Evolutionary conservation across 2,113 vertebrate species (phyloP).

Genomic region (Mesoclemmys tuberculata): DNA sequence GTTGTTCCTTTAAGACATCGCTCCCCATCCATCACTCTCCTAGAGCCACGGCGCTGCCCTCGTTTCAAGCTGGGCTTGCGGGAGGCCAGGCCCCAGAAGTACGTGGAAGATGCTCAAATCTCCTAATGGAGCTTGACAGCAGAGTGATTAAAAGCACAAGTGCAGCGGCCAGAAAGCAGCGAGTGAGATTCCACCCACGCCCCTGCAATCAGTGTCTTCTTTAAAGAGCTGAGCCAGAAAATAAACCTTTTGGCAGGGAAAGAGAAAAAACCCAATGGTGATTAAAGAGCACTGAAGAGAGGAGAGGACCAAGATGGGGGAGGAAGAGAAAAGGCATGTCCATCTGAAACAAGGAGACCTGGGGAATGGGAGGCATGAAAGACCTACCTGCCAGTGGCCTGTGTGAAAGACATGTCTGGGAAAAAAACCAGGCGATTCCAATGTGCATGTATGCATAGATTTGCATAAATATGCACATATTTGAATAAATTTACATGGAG

Average conservation of each 20-base stretch:
- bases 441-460: neutral
- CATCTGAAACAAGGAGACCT: neutral
- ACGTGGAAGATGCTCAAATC: conserved; percentile 68
- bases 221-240: conserved; percentile 74
- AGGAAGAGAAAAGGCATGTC: too few relatives aligned
- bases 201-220: conserved; percentile 55
- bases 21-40: neutral
- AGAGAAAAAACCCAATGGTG: neutral
- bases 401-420: neutral
- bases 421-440: neutral
- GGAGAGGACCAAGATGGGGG: neutral
- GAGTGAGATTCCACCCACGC: conserved; percentile 9
- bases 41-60: conserved; percentile 44
- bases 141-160: conserved; percentile 76
- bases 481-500: neutral
- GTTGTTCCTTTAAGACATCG: neutral
- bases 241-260: conserved; percentile 55
- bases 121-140: conserved; percentile 84
- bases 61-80: conserved; percentile 60
- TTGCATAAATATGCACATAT: neutral
- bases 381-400: neutral
- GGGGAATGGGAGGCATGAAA: neutral
- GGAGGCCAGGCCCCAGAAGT: conserved; percentile 72
- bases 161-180: conserved; percentile 14
- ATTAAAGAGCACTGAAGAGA: neutral